A percentile compares a stretch with the other conserved stretches of the same genome.
These are phyloP conservation scores for Apis mellifera DNA, from an alignment of 1,140 invertebrate species.

Conservation along the genomic window DNA sequence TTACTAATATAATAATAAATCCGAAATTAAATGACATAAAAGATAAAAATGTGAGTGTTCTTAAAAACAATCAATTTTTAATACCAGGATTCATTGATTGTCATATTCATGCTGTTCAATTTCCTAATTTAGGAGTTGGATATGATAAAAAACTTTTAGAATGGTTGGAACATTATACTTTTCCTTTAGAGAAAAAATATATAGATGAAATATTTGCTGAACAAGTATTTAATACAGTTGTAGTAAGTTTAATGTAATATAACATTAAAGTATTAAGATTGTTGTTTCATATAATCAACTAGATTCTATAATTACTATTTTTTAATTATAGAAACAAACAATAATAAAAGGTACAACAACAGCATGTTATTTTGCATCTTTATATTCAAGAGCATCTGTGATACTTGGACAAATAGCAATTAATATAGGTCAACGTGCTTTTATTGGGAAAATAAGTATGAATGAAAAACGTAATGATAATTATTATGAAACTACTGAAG, in stretches of 20 bases:
- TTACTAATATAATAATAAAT: conserved; percentile 56
- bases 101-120: conserved; percentile 94
- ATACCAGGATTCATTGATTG: conserved; percentile 94
- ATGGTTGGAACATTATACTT: conserved; percentile 94
- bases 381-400: conserved; percentile 87
- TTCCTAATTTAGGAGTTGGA: conserved; percentile 91
- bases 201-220: conserved; percentile 86
- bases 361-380: conserved; percentile 93
- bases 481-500: conserved; percentile 82
- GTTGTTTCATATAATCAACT: neutral
- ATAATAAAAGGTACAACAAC: conserved; percentile 92
- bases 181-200: conserved; percentile 90
- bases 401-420: conserved; percentile 86
- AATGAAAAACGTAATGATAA: conserved; percentile 81
- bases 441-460: conserved; percentile 96
- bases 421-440: conserved; percentile 89
- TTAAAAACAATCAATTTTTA: conserved; percentile 86
- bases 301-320: neutral
- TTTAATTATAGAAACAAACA: conserved; percentile 84
- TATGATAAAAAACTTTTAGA: conserved; percentile 90
- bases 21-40: neutral
- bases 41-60: conserved; percentile 54
- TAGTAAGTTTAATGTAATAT: conserved; percentile 82
- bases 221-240: conserved; percentile 88
- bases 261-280: conserved; percentile 9